phyloP scores from a whole-genome alignment of 2,888 invertebrate species.

The Phanerotoma sp. region DNA sequence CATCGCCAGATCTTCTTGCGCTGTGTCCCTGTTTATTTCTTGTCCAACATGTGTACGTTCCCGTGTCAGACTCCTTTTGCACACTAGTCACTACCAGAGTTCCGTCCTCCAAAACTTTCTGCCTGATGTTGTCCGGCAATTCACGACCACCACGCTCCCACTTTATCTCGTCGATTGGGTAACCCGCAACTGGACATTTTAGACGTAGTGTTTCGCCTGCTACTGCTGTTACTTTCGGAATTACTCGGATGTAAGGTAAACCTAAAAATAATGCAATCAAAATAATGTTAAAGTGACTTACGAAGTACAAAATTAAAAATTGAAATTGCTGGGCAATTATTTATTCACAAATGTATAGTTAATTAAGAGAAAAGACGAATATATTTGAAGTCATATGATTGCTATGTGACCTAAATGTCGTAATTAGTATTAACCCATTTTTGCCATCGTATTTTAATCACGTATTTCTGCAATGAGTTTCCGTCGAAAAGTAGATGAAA shows the following conservation, averaged over 20 bases:
- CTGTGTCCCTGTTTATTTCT: conserved; percentile 76
- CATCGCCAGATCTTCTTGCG: conserved; percentile 72
- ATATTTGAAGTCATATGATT: no score
- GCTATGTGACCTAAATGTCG: no score
- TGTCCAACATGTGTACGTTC: conserved; percentile 80
- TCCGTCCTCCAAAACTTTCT: conserved; percentile 73
- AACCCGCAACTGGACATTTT: conserved; percentile 81
- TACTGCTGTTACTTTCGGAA: conserved; percentile 80
- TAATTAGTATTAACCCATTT: no score
- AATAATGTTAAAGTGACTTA: not conserved
- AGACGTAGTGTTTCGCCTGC: conserved; percentile 74
- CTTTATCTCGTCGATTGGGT: conserved; percentile 76
- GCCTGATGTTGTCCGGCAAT: conserved; percentile 77
- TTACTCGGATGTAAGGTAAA: conserved; percentile 75
- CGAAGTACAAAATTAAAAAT: no score
- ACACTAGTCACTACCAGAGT: conserved; percentile 74
- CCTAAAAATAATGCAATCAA: conserved; percentile 58
- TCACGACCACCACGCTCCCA: conserved; percentile 77
- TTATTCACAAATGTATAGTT: no score
- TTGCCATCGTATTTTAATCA: no score
- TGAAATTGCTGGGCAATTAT: no score
- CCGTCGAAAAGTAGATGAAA: no score
- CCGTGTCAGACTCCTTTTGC: conserved; percentile 73
- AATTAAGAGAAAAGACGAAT: no score
- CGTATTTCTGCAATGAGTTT: no score